Percentiles rank a stretch among this genome's conserved stretches.
Evolutionary conservation across 2,113 vertebrate species (phyloP).

Genomic region (Melierax canorus): DNA sequence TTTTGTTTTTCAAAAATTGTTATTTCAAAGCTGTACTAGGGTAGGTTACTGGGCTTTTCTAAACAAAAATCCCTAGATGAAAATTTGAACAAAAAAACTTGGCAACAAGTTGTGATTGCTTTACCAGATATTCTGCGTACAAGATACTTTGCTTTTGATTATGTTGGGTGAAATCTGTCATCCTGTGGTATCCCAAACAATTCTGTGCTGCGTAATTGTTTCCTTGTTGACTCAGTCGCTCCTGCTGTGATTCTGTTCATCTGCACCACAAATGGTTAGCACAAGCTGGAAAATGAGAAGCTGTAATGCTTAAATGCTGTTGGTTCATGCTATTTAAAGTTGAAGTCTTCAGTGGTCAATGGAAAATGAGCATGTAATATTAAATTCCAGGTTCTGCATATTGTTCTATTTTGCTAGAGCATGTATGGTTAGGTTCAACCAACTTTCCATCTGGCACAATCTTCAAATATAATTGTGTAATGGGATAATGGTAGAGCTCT

Average conservation of each 20-base stretch:
- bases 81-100: background rate
- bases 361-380: conserved; percentile 3
- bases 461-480: background rate
- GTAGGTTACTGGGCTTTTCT: background rate
- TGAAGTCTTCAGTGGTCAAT: background rate
- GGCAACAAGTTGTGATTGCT: background rate
- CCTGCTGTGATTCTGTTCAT: background rate
- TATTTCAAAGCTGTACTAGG: background rate
- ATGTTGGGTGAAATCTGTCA: background rate
- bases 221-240: conserved; percentile 6
- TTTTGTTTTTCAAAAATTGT: background rate
- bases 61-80: background rate
- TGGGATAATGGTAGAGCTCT: background rate
- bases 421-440: background rate
- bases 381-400: background rate
- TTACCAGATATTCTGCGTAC: background rate
- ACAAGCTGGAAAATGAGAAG: background rate
- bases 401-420: background rate
- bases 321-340: background rate
- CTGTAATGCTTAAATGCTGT: background rate
- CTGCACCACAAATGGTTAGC: background rate
- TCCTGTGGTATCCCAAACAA: background rate
- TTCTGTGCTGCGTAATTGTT: conserved; percentile 9
- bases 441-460: background rate
- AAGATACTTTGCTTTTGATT: background rate